These are phyloP conservation scores for Okamejei kenojei DNA, from an alignment of 2,797 vertebrate species.

Conservation along the genomic window DNA sequence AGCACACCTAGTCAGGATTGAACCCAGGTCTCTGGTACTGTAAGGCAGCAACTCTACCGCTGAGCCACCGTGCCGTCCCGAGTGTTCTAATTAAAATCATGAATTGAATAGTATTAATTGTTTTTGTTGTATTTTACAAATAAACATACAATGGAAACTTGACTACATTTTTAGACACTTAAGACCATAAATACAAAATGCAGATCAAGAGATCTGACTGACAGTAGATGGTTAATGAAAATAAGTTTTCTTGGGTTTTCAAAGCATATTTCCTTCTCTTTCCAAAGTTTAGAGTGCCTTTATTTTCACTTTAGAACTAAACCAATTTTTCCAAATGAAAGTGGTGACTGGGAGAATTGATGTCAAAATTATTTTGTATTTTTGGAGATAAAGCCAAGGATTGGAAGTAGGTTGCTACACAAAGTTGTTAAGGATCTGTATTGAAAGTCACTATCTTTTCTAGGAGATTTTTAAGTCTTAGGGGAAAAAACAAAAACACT, in stretches of 20 bases:
- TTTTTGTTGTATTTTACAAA: not conserved
- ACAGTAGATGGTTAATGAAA: not conserved
- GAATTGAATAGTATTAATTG: not conserved
- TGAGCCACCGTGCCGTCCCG: no score
- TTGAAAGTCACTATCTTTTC: not conserved
- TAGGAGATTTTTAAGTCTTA: not conserved
- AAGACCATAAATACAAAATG: not conserved
- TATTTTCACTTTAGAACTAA: not conserved
- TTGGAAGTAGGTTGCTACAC: not conserved
- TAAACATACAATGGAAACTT: not conserved
- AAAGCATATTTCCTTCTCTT: not conserved
- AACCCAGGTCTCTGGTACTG: no score
- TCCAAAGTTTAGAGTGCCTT: not conserved
- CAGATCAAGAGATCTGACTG: not conserved
- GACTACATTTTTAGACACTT: not conserved
- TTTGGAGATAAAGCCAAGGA: not conserved
- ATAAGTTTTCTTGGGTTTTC: not conserved
- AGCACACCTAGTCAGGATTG: no score
- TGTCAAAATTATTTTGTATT: not conserved
- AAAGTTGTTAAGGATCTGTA: not conserved
- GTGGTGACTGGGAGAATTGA: not conserved
- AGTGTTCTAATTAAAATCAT: not conserved
- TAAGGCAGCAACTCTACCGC: no score
- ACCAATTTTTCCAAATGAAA: not conserved
- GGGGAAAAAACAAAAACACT: not conserved